These are phyloP conservation scores for Monomorium pharaonis DNA, from an alignment of 1,140 invertebrate species.

Conservation along the genomic window DNA sequence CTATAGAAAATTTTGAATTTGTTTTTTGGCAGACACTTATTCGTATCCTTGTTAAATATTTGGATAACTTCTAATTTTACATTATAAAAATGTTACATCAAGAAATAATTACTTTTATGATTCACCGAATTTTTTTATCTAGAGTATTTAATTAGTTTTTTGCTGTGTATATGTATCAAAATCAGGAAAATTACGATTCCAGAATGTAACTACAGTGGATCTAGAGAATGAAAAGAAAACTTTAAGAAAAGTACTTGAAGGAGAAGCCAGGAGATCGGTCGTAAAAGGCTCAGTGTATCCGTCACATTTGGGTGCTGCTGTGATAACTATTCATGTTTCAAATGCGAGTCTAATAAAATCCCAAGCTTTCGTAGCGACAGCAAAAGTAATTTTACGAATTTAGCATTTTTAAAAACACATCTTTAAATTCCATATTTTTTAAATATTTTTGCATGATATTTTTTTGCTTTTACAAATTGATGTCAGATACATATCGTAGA, in stretches of 20 bases:
- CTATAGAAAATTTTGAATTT: background rate
- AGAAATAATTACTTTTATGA: background rate
- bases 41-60: background rate
- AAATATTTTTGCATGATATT: background rate
- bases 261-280: slow-evolving; percentile 59
- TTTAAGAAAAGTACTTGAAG: slow-evolving; percentile 61
- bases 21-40: background rate
- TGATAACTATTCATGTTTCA: slow-evolving; percentile 67
- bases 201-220: slow-evolving; percentile 48
- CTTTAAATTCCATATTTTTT: background rate
- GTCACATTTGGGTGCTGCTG: slow-evolving; percentile 61
- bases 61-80: background rate
- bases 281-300: slow-evolving; percentile 46
- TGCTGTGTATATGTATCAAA: background rate
- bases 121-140: background rate
- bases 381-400: slow-evolving; percentile 55
- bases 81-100: background rate
- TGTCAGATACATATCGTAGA: slow-evolving; percentile 71
- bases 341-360: slow-evolving; percentile 66
- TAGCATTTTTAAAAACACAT: background rate
- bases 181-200: background rate
- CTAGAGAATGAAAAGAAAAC: slow-evolving; percentile 48
- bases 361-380: slow-evolving; percentile 43
- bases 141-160: background rate
- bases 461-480: background rate